Evolutionary conservation across 2,888 invertebrate species (phyloP), one percentile per base, ranked within the genome.

Genomic region (Octodonta nipae): DNA sequence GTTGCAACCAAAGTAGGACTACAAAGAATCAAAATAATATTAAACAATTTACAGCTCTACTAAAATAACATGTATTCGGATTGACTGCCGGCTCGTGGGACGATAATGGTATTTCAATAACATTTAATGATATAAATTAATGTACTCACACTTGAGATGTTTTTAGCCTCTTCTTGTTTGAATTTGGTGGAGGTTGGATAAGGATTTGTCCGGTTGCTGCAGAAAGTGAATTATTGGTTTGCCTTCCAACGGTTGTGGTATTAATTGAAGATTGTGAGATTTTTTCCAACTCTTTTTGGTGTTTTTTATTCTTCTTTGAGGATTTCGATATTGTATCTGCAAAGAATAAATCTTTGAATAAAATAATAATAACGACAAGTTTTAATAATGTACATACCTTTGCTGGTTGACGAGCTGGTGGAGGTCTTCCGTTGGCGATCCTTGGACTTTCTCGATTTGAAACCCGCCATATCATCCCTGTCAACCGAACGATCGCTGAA

Each of bases 161-260:
- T 54, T 75, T 75, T 17, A 75, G 57, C 35, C 46, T 50, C 34
- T 50, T 49, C 32, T 50, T 50, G 24, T 40, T 41, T 2, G 44
- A 46, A 45, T 53, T 58, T 3, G 54, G 43, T 10, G 55, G 45
- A 2, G 67, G 65, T 40, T 68, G 78, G 56, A 86, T 83, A 35
- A 85, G 70, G 42, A 86, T 83, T 56, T 84, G 83, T 15, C 85
- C 86, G 2, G 84, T 83, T 30, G 83, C 78, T 7, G 82, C 82
- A 2, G 86, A 80, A 28, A 87, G 65, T 1, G 86, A 86, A 60
- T 86, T 86, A 54, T 87, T 87, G 6, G 86, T 87, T 61, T 86
- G 85, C 37, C 86, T 67, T 32, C 86, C 85, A 14, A 71, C 60
- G 2, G 69, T 65, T 43, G 51, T 46, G 13, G 43, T 40, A 34